Conservation (phyloP, 1,140 invertebrate genomes). For the Atta cephalotes region DNA sequence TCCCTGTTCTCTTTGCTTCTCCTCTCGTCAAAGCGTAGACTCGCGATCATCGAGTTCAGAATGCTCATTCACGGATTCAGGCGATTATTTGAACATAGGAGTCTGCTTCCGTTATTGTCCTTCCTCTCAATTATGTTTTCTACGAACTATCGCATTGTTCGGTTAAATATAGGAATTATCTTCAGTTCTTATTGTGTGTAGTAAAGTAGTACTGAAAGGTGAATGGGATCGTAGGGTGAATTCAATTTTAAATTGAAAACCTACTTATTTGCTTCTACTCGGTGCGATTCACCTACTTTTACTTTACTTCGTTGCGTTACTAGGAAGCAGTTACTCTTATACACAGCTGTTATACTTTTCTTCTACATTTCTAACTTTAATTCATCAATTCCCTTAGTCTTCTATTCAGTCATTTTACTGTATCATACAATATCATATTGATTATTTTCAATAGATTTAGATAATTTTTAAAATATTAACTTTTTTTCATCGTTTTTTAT, state of each 20-base stretch:
- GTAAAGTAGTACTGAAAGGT: background rate
- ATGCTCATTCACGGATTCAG: conserved; percentile 65
- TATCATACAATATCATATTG: background rate
- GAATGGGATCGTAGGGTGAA: background rate
- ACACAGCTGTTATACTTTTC: conserved; percentile 32
- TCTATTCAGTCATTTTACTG: background rate
- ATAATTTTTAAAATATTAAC: conserved; percentile 18
- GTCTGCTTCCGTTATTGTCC: conserved; percentile 47
- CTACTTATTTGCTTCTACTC: background rate
- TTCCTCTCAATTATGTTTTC: conserved; percentile 45
- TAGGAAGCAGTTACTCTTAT: conserved; percentile 32
- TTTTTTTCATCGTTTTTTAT: background rate
- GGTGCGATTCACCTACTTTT: conserved; percentile 37
- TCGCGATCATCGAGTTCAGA: conserved; percentile 67
- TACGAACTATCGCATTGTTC: conserved; percentile 34
- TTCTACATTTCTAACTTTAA: conserved; percentile 19
- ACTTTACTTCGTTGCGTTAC: conserved; percentile 31
- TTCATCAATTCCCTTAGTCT: background rate
- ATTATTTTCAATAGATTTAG: conserved; percentile 32
- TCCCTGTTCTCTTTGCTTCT: conserved; percentile 79
- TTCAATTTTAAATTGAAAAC: conserved; percentile 47
- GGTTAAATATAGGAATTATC: conserved; percentile 16
- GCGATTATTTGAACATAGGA: conserved; percentile 48
- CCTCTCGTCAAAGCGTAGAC: conserved; percentile 79
- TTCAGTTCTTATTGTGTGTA: background rate